phyloP scores from a whole-genome alignment of 2,888 invertebrate genomes.

The Chaetogeoica ovagalla region DNA sequence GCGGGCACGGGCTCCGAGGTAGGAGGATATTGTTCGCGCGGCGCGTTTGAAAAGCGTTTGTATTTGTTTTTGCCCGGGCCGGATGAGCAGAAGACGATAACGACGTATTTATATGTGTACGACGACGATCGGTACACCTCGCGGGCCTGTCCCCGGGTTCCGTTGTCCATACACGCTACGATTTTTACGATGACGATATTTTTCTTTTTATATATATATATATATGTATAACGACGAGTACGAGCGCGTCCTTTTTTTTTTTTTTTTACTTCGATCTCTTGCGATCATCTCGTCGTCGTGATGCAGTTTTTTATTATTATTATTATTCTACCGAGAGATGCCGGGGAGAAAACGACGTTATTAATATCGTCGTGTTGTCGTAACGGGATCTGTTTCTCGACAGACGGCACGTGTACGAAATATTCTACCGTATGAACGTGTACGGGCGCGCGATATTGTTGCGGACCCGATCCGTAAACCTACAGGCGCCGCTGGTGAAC shows the following conservation, averaged over 20 bases:
- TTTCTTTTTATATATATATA: too few relatives aligned
- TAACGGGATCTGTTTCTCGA: not conserved
- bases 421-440: too few relatives aligned
- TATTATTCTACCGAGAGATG: not conserved
- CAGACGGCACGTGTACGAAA: too few relatives aligned
- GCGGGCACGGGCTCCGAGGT: too few relatives aligned
- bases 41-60: constrained; percentile 42
- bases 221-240: not conserved
- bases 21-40: constrained; percentile 1
- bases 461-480: too few relatives aligned
- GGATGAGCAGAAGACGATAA: constrained; percentile 28
- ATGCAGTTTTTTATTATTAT: constrained; percentile 33
- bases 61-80: constrained; percentile 35
- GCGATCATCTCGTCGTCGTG: not conserved
- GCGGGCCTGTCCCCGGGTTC: not conserved
- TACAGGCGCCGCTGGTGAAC: too few relatives aligned
- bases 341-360: constrained; percentile 20
- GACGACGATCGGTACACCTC: not conserved
- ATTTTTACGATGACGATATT: constrained; percentile 36
- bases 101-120: not conserved
- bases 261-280: constrained; percentile 26
- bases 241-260: not conserved
- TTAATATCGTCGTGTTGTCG: not conserved
- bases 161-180: constrained; percentile 36
- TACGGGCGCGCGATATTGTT: too few relatives aligned